Evolutionary conservation across 2,113 vertebrate genomes (phyloP).

Genomic region (Chelonoidis abingdonii): DNA sequence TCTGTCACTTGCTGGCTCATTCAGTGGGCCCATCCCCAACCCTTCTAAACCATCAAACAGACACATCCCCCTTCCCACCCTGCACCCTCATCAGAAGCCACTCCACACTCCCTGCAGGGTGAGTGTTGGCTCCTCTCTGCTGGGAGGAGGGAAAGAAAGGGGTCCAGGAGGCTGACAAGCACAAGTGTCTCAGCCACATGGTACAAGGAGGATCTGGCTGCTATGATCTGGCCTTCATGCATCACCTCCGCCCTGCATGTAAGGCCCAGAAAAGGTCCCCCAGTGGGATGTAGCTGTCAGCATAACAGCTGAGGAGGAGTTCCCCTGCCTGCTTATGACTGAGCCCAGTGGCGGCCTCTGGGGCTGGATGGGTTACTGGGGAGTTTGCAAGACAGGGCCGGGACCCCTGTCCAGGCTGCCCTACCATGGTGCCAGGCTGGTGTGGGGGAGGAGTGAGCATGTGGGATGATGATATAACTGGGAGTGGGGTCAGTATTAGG

Average conservation of each 20-base stretch:
- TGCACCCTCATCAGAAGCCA: background rate
- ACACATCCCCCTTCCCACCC: background rate
- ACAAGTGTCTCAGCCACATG: slow-evolving; percentile 65
- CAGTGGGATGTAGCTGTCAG: background rate
- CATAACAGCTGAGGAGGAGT: background rate
- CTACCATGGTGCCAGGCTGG: background rate
- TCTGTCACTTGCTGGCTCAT: background rate
- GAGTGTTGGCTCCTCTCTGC: background rate
- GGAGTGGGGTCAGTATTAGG: background rate
- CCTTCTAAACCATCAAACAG: background rate
- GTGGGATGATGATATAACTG: background rate
- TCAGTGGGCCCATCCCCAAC: background rate
- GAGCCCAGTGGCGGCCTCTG: background rate
- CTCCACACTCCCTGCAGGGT: background rate
- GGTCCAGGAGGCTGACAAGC: background rate
- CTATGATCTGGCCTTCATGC: slow-evolving; percentile 82
- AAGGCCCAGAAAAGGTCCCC: background rate
- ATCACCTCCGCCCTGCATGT: slow-evolving; percentile 81
- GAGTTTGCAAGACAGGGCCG: background rate
- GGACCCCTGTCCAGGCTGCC: background rate
- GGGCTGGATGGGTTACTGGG: background rate
- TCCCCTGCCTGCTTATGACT: no score
- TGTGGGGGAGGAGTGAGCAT: background rate
- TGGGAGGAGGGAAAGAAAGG: background rate
- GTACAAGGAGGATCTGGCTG: slow-evolving; percentile 77